Base-by-base conservation (phyloP, 2,888 invertebrate species). In the Pharmacophagus antenor region DNA sequence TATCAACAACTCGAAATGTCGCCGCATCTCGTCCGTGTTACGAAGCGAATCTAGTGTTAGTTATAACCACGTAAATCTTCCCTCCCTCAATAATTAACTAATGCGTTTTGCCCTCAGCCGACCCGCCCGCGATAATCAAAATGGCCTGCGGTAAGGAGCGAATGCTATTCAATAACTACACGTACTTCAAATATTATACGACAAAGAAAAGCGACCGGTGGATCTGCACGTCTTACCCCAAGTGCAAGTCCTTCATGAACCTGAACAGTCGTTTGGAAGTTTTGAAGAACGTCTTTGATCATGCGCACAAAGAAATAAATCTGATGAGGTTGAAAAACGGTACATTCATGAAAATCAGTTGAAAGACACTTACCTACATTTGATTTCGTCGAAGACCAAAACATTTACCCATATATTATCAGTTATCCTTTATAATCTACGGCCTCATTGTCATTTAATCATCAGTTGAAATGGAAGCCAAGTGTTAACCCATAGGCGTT, bases 201-300 rank as follows among this genome's bases (percentile, higher is more conserved):
- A 62, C 64, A 2, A 63, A 59, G 7, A 58, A 25, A 0, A 52
- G 57, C 15, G 62, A 46, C 2, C 66, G 68, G 2, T 77, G 73
- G 72, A 58, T 59, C 7, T 75, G 76, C 52, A 70, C 72, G 0
- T 64, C 46, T 0, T 63, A 65, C 27, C 72, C 71, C 0, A 67
- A 58, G 12, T 77, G 76, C 62, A 71, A 67, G 52, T 67, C 70
- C 0, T 64, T 53, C 10, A 51, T 70, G 8, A 63, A 63, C 5
- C 21, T 65, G 0, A 63, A 65, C 21, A 54, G 60, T 0, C 56
- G 59, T 72, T 70, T 56, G 55, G 70, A 46, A 65, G 67, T 58
- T 41, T n/a, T 53, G 15, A 41, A 20, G 15, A 27, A 23, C n/a
- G 10, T 58, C 3, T 12, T 41, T 8, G 8, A 37, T 1, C 62